Evolutionary conservation across 1,140 invertebrate genomes (phyloP).

Genomic region (Pseudomyrmex cubaensis): DNA sequence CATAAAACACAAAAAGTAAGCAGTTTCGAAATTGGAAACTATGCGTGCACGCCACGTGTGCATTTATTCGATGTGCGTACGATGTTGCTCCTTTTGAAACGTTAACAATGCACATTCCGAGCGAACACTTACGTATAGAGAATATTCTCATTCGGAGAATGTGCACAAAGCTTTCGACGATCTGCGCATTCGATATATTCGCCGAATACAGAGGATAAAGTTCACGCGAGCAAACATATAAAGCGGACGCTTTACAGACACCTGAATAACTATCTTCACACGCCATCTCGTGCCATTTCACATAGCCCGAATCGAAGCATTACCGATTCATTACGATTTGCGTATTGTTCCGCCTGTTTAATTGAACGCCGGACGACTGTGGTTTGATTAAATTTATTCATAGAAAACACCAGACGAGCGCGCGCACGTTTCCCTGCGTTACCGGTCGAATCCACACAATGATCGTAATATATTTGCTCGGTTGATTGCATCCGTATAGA

Average conservation of each 20-base stretch:
- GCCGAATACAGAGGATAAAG: background rate
- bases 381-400: slow-evolving; percentile 37
- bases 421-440: background rate
- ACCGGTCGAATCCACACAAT: background rate
- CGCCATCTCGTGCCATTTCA: background rate
- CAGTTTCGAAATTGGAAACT: background rate
- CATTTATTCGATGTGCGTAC: background rate
- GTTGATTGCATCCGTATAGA: no score
- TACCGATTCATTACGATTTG: slow-evolving; percentile 12
- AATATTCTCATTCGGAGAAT: background rate
- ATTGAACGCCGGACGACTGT: background rate
- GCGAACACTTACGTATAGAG: background rate
- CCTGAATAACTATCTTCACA: no score
- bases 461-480: slow-evolving; percentile 31
- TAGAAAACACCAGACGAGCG: background rate
- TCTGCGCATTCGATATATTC: slow-evolving; percentile 31
- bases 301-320: background rate
- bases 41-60: background rate
- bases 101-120: slow-evolving; percentile 18
- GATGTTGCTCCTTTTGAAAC: background rate
- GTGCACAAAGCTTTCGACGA: slow-evolving; percentile 33
- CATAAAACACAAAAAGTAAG: background rate
- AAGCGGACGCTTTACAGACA: background rate
- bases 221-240: slow-evolving; percentile 2
- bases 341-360: slow-evolving; percentile 2